Evolutionary conservation across 1,140 invertebrate genomes (phyloP), one percentile per base, ranked within the genome.

Genomic region (Drosophila funebris): DNA sequence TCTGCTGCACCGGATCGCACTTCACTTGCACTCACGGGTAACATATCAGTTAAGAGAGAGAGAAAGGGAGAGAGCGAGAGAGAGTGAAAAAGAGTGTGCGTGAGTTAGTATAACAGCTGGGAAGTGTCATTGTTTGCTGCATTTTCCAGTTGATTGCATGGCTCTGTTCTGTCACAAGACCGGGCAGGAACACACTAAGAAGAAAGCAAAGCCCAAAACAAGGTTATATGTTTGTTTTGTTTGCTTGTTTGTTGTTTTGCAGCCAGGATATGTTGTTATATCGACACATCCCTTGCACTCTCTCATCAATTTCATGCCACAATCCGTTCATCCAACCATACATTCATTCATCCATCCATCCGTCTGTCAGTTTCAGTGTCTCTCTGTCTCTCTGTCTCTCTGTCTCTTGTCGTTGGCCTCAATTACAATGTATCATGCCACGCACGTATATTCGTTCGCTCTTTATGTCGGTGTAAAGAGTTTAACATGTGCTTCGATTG

Each of bases 391-490:
- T 18, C 20, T 11, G 52, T 58, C 43, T 48, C 22, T 48, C 46
- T 48, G 13, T 50, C 43, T 33, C 24, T 46, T 52, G 62, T 78
- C 64, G 79, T 64, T 70, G 71, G 54, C 83, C 81, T 83, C 83
- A 79, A 88, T 88, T 88, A 83, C 83, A 62, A 57, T 60, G 84
- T 70, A 76, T 64, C 76, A 88, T 88, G 81, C 83, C 39, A 79
- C 68, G 79, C 83, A 88, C 83, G 83, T 88, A 88, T 76, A 71
- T 61, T 78, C 72, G 72, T 41, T 73, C 84, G 68, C 76, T 83
- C 73, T 88, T 88, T 88, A 88, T 88, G 83, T 88, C 69, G 74
- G 76, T 89, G 83, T 88, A 83, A 88, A 88, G 76, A 88, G 83
- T 88, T 88, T 88, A 88, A 88, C 76, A 83, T 88, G 78, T 88